A percentile compares a stretch with the other conserved stretches of the same genome.
Evolutionary conservation across 2,797 vertebrate species (phyloP).

Genomic region (Pseudocheirus occidentalis): DNA sequence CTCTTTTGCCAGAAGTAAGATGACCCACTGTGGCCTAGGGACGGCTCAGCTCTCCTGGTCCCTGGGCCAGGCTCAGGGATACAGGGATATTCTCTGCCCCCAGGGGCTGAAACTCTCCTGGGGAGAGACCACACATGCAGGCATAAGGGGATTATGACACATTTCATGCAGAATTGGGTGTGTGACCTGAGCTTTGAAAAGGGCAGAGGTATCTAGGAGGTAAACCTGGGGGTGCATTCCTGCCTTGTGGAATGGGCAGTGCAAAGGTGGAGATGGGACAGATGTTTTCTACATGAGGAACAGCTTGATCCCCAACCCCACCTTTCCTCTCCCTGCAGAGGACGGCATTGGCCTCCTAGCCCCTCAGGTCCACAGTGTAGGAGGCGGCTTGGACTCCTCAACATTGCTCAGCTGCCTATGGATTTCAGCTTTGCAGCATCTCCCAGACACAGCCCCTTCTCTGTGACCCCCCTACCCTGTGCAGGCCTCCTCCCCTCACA

Average conservation of each 20-base stretch:
- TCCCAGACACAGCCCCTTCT: background rate
- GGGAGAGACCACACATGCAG: background rate
- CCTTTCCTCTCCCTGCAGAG: background rate
- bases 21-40: background rate
- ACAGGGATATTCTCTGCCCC: background rate
- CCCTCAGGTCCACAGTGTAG: background rate
- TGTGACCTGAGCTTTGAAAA: background rate
- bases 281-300: background rate
- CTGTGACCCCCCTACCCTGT: background rate
- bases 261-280: background rate
- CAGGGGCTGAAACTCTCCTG: background rate
- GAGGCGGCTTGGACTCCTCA: background rate
- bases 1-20: conserved; percentile 99
- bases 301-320: background rate
- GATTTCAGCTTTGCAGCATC: background rate
- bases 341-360: background rate
- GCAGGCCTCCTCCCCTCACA: too few relatives aligned
- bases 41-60: background rate
- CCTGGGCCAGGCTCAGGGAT: background rate
- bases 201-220: background rate
- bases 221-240: background rate
- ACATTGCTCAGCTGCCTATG: background rate
- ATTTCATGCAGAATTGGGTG: background rate
- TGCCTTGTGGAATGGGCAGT: background rate
- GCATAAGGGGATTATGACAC: background rate